Evolutionary conservation across 2,888 invertebrate species (phyloP).

Genomic region (Chelonus formosanus): DNA sequence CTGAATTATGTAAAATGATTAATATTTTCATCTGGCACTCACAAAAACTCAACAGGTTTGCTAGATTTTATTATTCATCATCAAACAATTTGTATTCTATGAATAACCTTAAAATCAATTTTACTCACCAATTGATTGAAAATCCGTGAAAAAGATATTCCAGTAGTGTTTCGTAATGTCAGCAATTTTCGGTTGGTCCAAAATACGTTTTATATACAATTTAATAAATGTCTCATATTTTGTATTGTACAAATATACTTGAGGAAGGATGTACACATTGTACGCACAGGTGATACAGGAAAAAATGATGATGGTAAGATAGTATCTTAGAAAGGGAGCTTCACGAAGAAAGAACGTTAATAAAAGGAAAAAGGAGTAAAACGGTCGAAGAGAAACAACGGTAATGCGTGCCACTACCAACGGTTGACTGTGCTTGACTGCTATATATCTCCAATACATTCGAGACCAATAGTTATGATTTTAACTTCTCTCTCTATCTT

Average conservation of each 20-base stretch:
- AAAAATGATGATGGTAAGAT: background rate
- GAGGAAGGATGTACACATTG: background rate
- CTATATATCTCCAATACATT: background rate
- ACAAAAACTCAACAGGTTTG: too few species aligned
- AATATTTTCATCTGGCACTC: too few species aligned
- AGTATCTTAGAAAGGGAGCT: background rate
- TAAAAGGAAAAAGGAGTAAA: slow-evolving; percentile 7
- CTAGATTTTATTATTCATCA: background rate
- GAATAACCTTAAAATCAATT: background rate
- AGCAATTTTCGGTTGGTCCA: background rate
- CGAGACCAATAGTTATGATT: slow-evolving; percentile 12
- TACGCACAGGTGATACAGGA: background rate
- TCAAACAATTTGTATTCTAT: background rate
- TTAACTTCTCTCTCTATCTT: slow-evolving; percentile 2
- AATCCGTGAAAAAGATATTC: slow-evolving; percentile 10
- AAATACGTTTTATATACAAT: background rate
- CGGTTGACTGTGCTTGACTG: slow-evolving; percentile 32
- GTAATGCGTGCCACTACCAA: slow-evolving; percentile 26
- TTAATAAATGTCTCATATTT: background rate
- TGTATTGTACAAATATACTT: background rate
- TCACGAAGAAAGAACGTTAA: background rate
- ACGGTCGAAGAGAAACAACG: slow-evolving; percentile 17
- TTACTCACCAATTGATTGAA: slow-evolving; percentile 23
- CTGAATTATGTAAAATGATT: too few species aligned
- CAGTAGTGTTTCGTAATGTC: slow-evolving; percentile 11